phyloP scores from a whole-genome alignment of 1,140 invertebrate genomes.

The Drosophila bocki region DNA sequence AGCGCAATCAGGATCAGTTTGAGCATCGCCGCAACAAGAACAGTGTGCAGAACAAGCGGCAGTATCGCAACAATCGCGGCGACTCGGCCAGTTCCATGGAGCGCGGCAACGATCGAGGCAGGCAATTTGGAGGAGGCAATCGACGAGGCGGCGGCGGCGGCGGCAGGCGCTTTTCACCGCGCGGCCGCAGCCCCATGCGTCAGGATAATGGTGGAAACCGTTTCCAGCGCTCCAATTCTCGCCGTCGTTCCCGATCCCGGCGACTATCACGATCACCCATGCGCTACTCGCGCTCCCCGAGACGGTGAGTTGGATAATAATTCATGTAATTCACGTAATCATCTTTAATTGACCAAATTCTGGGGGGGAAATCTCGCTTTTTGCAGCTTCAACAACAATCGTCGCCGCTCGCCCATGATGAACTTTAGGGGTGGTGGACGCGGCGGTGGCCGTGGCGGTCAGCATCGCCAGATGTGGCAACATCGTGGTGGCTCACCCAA shows the following conservation, averaged over 20 bases:
- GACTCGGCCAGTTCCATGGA: conserved; percentile 88
- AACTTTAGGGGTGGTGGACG: conserved; percentile 71
- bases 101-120: conserved; percentile 56
- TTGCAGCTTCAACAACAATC: conserved; percentile 78
- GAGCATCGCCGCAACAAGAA: conserved; percentile 91
- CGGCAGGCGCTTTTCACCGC: conserved; percentile 71
- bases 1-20: conserved; percentile 89
- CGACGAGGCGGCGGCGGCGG: conserved; percentile 56
- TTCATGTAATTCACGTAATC: accelerated
- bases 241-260: conserved; percentile 78
- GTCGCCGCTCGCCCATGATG: conserved; percentile 73
- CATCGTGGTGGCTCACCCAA: conserved; percentile 58
- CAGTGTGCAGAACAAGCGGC: conserved; percentile 92
- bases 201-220: conserved; percentile 72
- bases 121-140: conserved; percentile 53
- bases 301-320: conserved; percentile 53
- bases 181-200: conserved; percentile 71
- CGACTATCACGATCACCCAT: conserved; percentile 78
- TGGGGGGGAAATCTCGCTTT: background rate
- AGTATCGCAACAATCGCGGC: conserved; percentile 94
- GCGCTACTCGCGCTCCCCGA: conserved; percentile 78
- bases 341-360: background rate
- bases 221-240: conserved; percentile 77
- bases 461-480: conserved; percentile 58
- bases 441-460: conserved; percentile 56